phyloP scores from a whole-genome alignment of 1,140 invertebrate species.

The Panagrolaimus sp. region DNA sequence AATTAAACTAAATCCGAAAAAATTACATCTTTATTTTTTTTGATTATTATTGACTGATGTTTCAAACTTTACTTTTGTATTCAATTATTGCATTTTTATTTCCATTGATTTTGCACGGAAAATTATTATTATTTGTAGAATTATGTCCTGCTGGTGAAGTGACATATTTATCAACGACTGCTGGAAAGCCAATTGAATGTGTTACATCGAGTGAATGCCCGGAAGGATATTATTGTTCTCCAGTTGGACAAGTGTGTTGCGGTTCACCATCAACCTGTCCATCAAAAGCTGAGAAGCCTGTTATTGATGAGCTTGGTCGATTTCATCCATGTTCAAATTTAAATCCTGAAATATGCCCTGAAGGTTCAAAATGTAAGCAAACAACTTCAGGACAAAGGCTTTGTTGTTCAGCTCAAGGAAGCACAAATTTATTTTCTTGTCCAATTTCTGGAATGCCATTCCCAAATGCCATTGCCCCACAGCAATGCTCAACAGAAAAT shows the following conservation, averaged over 20 bases:
- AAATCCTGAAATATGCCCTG: conserved; percentile 27
- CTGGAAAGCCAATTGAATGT: conserved; percentile 24
- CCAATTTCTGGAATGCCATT: conserved; percentile 30
- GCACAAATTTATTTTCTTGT: conserved; percentile 25
- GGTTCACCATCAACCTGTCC: conserved; percentile 39
- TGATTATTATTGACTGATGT: background rate
- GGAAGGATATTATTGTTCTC: conserved; percentile 24
- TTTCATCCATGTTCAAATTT: conserved; percentile 29
- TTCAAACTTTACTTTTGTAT: too few species aligned
- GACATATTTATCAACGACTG: conserved; percentile 26
- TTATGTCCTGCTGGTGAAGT: conserved; percentile 38
- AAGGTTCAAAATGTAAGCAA: conserved; percentile 33
- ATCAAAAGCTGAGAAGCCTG: conserved; percentile 19
- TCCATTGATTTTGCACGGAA: background rate
- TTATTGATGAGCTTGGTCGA: conserved; percentile 34
- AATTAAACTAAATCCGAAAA: background rate
- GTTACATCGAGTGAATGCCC: conserved; percentile 31
- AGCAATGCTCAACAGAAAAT: conserved; percentile 35
- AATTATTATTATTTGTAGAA: conserved; percentile 21
- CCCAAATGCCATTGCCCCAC: conserved; percentile 36
- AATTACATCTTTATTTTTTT: background rate
- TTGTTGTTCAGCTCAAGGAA: conserved; percentile 24
- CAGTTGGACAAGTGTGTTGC: conserved; percentile 30
- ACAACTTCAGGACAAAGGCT: conserved; percentile 29
- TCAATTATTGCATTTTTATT: background rate